These are phyloP conservation scores for Acrobasis consociella DNA, from an alignment of 2,888 invertebrate species.

Conservation along the genomic window DNA sequence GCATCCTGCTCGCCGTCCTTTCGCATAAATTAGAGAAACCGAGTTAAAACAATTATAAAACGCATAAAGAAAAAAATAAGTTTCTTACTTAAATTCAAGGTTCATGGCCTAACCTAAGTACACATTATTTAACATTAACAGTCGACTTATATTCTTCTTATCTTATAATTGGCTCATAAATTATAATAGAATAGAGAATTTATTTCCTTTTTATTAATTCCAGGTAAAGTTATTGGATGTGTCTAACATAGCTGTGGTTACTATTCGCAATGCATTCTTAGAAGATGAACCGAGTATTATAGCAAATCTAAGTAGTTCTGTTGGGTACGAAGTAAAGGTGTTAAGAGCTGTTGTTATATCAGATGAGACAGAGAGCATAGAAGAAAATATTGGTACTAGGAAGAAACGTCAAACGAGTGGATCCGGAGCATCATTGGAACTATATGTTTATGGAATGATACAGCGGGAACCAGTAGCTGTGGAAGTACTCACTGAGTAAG, in stretches of 20 bases:
- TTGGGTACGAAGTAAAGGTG: slow-evolving; percentile 67
- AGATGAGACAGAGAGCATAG: slow-evolving; percentile 34
- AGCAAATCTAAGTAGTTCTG: slow-evolving; percentile 49
- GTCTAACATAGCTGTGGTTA: slow-evolving; percentile 68
- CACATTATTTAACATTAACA: too few relatives aligned
- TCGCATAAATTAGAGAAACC: slow-evolving; percentile 3
- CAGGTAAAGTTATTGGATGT: slow-evolving; percentile 71
- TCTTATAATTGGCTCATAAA: neutral
- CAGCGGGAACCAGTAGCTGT: slow-evolving; percentile 60
- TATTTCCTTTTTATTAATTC: slow-evolving; percentile 39
- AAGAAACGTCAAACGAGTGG: slow-evolving; percentile 40
- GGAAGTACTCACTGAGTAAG: slow-evolving; percentile 56
- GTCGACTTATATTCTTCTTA: neutral
- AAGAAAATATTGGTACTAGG: slow-evolving; percentile 38
- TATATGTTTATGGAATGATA: slow-evolving; percentile 66
- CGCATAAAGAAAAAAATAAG: slow-evolving; percentile 1
- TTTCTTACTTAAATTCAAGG: neutral
- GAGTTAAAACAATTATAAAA: neutral
- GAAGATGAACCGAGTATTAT: slow-evolving; percentile 63
- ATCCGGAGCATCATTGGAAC: slow-evolving; percentile 53
- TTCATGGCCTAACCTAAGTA: too few relatives aligned
- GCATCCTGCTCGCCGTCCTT: slow-evolving; percentile 1
- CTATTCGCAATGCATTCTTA: slow-evolving; percentile 62
- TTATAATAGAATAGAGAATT: neutral
- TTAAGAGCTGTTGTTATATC: slow-evolving; percentile 67